These are phyloP conservation scores for Eupithecia abbreviata DNA, from an alignment of 2,888 invertebrate genomes.

Conservation along the genomic window DNA sequence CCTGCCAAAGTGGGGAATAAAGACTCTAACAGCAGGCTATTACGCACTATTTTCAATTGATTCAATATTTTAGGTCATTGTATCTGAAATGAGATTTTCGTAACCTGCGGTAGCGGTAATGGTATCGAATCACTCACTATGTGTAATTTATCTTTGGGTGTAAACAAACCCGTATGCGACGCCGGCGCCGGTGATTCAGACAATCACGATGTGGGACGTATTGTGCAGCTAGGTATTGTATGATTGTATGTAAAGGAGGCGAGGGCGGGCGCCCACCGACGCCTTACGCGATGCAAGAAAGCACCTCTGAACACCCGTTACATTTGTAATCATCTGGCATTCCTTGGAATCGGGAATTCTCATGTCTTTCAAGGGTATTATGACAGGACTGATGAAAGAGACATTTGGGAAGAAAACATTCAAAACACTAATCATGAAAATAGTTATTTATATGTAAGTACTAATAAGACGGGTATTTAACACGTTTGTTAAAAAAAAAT, in stretches of 20 bases:
- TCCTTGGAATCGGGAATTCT: background rate
- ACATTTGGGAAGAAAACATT: background rate
- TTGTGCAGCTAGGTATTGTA: constrained; percentile 66
- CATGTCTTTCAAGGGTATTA: background rate
- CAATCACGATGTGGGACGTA: constrained; percentile 77
- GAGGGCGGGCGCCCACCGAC: constrained; percentile 73
- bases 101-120: constrained; percentile 49
- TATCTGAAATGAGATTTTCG: constrained; percentile 39
- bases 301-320: constrained; percentile 46
- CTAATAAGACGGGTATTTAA: no score
- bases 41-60: constrained; percentile 18
- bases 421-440: background rate
- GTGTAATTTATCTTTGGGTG: constrained; percentile 72
- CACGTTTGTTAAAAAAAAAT: no score
- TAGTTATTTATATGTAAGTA: no score
- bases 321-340: constrained; percentile 3
- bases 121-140: constrained; percentile 50
- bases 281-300: constrained; percentile 56
- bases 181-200: constrained; percentile 75
- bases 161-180: constrained; percentile 74
- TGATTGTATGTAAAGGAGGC: constrained; percentile 81
- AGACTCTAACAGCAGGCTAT: constrained; percentile 23
- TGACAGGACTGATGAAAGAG: background rate
- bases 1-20: constrained; percentile 29
- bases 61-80: constrained; percentile 29